These are phyloP conservation scores for Fissipunctia ypsillon DNA, from an alignment of 2,888 invertebrate genomes.

Conservation along the genomic window DNA sequence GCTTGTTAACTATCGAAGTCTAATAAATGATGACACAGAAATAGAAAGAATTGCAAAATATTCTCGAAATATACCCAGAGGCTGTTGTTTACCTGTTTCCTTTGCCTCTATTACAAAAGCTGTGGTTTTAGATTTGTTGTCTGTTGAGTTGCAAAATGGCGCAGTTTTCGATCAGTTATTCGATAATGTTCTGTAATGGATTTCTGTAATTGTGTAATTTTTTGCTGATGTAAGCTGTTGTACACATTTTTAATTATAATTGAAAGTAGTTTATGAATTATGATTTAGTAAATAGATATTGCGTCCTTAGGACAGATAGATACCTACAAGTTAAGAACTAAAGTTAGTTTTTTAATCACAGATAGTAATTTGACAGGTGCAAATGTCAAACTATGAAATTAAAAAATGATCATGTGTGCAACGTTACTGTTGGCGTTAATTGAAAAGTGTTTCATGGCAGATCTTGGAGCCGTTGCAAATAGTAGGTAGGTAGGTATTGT, in stretches of 20 bases:
- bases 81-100: conserved; percentile 44
- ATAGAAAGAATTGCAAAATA: conserved; percentile 8
- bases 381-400: too few relatives aligned
- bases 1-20: neutral
- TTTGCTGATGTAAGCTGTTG: conserved; percentile 7
- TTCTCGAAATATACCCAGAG: conserved; percentile 3
- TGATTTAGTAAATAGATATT: neutral
- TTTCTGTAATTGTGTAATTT: conserved; percentile 35
- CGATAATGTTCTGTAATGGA: conserved; percentile 17
- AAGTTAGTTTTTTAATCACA: too few relatives aligned
- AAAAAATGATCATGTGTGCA: too few relatives aligned
- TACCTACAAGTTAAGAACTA: too few relatives aligned
- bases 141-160: conserved; percentile 42
- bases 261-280: conserved; percentile 3
- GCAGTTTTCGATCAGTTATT: conserved; percentile 24
- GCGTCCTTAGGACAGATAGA: too few relatives aligned
- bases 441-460: neutral
- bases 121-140: conserved; percentile 42
- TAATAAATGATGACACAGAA: neutral
- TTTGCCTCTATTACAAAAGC: conserved; percentile 39
- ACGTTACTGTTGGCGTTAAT: neutral
- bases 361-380: too few relatives aligned
- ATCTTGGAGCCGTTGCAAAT: neutral
- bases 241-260: conserved; percentile 16
- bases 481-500: neutral